Conservation (phyloP, 2,113 vertebrate species). For the Hystrix cristata region DNA sequence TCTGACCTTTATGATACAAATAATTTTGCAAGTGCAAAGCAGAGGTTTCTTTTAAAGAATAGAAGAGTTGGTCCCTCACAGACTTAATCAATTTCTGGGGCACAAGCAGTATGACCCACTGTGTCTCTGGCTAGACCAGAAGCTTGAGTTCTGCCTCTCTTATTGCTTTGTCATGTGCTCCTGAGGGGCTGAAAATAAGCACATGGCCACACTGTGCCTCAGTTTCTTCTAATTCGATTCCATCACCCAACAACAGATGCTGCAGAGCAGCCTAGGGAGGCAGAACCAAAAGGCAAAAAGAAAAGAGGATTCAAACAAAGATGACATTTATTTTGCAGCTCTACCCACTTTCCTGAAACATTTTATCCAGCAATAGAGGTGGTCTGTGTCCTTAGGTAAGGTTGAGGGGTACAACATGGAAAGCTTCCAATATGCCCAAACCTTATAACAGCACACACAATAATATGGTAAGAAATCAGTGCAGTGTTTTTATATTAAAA, state of each 20-base stretch:
- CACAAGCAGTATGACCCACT: neutral
- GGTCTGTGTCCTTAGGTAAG: neutral
- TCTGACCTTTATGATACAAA: conserved; percentile 2
- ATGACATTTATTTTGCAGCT: neutral
- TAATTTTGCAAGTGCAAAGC: neutral
- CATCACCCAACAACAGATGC: neutral
- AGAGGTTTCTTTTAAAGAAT: neutral
- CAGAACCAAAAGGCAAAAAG: neutral
- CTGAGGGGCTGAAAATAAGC: neutral
- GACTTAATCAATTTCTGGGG: neutral
- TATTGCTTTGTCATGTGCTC: neutral
- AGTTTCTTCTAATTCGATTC: conserved; percentile 6
- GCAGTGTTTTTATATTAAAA: conserved; percentile 13
- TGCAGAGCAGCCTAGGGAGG: neutral
- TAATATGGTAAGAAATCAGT: neutral
- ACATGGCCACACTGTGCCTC: neutral
- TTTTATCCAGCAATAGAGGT: neutral
- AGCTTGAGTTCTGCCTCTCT: neutral
- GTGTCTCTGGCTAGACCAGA: neutral
- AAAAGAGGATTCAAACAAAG: neutral
- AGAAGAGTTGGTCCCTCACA: neutral
- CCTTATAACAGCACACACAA: neutral
- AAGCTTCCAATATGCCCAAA: neutral
- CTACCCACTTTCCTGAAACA: neutral
- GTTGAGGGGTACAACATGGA: neutral